phyloP scores from a whole-genome alignment of 2,797 vertebrate species.

The Pogoniulus pusillus region DNA sequence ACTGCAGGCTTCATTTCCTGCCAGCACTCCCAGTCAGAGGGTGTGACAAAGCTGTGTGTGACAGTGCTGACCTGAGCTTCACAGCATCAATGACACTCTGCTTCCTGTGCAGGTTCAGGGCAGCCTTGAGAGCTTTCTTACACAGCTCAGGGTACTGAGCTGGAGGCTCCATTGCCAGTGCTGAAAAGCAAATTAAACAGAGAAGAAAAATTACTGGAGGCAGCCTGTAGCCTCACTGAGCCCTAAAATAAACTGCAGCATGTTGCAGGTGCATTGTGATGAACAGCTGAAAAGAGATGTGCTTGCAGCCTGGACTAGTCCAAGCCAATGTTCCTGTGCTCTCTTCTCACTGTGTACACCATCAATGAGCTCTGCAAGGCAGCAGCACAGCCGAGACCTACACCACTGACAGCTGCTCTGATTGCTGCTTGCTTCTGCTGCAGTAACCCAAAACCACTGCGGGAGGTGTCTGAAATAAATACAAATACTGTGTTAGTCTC shows the following conservation, averaged over 20 bases:
- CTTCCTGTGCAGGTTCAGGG: slow-evolving; percentile 83
- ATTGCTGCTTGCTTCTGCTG: background rate
- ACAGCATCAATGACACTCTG: slow-evolving; percentile 76
- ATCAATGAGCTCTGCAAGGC: background rate
- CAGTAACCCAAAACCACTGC: background rate
- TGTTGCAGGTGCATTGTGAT: background rate
- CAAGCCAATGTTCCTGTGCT: background rate
- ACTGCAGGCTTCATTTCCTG: background rate
- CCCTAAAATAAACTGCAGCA: background rate
- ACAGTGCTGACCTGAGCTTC: slow-evolving; percentile 82
- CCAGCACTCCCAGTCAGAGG: background rate
- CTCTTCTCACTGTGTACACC: background rate
- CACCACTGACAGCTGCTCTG: background rate
- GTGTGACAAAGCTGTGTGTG: background rate
- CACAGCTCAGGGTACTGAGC: slow-evolving; percentile 86
- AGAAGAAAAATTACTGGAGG: background rate
- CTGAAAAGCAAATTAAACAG: slow-evolving; percentile 71
- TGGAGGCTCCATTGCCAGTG: slow-evolving; percentile 89
- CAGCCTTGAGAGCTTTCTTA: slow-evolving; percentile 86
- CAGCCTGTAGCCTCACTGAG: background rate
- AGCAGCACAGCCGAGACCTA: background rate
- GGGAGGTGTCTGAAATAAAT: background rate
- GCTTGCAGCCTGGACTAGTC: background rate
- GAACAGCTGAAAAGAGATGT: background rate
- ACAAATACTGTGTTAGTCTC: background rate